Evolutionary conservation across 2,113 vertebrate species (phyloP), one percentile per base, ranked within the genome.

Genomic region (Xiphophorus maculatus): DNA sequence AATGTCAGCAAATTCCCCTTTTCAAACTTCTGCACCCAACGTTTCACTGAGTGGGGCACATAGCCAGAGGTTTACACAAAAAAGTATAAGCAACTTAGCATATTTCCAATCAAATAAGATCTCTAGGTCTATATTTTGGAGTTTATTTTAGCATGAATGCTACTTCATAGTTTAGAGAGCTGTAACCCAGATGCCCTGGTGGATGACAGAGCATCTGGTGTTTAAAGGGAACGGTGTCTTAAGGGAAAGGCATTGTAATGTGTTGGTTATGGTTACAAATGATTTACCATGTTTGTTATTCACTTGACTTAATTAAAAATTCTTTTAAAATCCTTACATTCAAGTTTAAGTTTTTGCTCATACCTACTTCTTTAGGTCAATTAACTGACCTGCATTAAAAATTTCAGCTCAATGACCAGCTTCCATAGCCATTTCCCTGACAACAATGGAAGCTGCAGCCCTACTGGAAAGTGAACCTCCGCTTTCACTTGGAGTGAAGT

Each of bases 1-100:
- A 9, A 35, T 64, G 66, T 84, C 77, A 87, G 84, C 79, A 82
- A 65, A 76, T 83, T 71, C 22, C 66, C 25, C 25, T 33, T 63
- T 72, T 44, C 37, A 58, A 58, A 35, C 42, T 51, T 28, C 44
- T 66, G 72, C 27, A 73, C 9, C 61, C 69, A 29, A 69, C 17
- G 35, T 13, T 69, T 63, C 22, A 40, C 13, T 80, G n/a, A 70
- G 35, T 37, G 35, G 35, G 35, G 35, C 10, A 22, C 63, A 30
- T 42, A 22, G 35, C 35, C 27, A 44, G 15, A n/a, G 11, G 44
- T 48, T 62, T 0, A 48, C 35, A 22, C 27, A 0, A 63, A 54
- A 74, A 37, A 35, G 66, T 33, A 33, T 5, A 14, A 14, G 40
- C 37, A 30, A 35, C 69, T 33, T 72, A 25, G 8, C 35, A 25